phyloP scores from a whole-genome alignment of 2,888 invertebrate genomes.

The Meiosimyza platycephala region DNA sequence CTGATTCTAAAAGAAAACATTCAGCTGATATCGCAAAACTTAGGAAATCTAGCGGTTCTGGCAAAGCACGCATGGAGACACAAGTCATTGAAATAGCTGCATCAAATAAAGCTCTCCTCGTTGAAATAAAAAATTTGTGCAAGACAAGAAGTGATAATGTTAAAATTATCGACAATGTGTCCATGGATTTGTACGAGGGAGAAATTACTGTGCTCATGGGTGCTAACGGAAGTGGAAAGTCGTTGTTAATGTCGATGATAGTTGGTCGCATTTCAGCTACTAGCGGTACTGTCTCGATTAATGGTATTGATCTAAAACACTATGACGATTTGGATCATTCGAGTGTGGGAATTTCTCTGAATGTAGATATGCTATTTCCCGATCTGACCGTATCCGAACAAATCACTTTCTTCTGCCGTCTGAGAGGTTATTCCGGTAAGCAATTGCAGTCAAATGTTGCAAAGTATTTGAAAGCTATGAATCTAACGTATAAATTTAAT shows the following conservation, averaged over 20 bases:
- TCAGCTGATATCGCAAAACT: too few relatives aligned
- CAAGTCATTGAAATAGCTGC: conserved; percentile 69
- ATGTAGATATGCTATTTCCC: conserved; percentile 74
- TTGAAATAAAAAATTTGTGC: conserved; percentile 69
- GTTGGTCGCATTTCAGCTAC: conserved; percentile 77
- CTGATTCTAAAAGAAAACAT: too few relatives aligned
- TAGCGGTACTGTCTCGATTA: conserved; percentile 74
- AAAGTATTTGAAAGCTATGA: conserved; percentile 72
- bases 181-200: conserved; percentile 80
- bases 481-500: conserved; percentile 73
- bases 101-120: conserved; percentile 63
- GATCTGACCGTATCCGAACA: conserved; percentile 83
- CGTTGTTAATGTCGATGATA: conserved; percentile 90
- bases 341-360: conserved; percentile 79
- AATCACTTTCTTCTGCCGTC: conserved; percentile 79
- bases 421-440: conserved; percentile 72
- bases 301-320: conserved; percentile 72
- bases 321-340: conserved; percentile 51
- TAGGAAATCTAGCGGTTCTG: too few relatives aligned
- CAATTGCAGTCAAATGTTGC: conserved; percentile 70
- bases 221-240: conserved; percentile 82
- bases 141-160: conserved; percentile 76
- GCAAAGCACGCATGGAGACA: conserved; percentile 21
- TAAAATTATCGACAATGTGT: conserved; percentile 74
- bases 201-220: conserved; percentile 75